Evolutionary conservation across 2,797 vertebrate genomes (phyloP).

Genomic region (Podargus strigoides): DNA sequence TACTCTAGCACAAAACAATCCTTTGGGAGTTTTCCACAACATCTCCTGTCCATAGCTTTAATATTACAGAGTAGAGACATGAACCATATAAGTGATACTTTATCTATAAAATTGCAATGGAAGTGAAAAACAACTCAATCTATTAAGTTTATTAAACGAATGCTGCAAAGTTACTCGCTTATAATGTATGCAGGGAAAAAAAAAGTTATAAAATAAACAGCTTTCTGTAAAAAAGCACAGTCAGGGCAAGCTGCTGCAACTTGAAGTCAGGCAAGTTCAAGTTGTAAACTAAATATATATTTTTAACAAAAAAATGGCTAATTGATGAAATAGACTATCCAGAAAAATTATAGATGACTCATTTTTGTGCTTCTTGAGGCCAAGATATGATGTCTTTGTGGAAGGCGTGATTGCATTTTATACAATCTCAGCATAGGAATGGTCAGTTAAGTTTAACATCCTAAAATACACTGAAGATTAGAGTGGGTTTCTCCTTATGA

Average conservation of each 20-base stretch:
- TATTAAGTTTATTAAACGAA: background rate
- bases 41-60: background rate
- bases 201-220: background rate
- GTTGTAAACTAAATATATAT: background rate
- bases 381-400: background rate
- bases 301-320: background rate
- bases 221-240: background rate
- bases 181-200: rapidly evolving
- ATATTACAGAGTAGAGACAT: background rate
- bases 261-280: background rate
- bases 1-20: background rate
- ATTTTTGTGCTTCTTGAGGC: background rate
- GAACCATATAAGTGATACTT: background rate
- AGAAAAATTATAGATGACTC: background rate
- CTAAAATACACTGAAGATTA: background rate
- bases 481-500: background rate
- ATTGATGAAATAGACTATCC: background rate
- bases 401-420: background rate
- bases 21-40: background rate
- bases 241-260: background rate
- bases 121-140: background rate
- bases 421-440: background rate
- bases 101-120: background rate
- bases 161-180: background rate
- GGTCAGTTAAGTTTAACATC: background rate